Evolutionary conservation across 92 coral and sea anemone species (phyloP).

Genomic region (Pocillopora meandrina): DNA sequence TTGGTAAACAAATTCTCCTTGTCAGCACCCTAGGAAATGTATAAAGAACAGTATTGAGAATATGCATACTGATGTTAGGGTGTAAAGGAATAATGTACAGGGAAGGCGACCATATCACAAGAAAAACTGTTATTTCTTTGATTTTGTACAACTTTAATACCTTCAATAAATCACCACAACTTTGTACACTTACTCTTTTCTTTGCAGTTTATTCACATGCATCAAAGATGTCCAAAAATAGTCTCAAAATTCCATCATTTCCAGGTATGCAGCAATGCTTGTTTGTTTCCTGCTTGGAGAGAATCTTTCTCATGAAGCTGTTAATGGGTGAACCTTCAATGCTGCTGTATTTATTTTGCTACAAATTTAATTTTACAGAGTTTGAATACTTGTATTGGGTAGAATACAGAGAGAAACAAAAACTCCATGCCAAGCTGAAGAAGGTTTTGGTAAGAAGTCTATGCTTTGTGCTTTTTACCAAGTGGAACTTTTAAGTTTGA

Average conservation of each 20-base stretch:
- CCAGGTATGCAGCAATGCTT: conserved; percentile 60
- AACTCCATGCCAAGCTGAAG: conserved; percentile 72
- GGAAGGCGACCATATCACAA: too few relatives aligned
- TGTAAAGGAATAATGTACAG: too few relatives aligned
- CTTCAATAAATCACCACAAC: too few relatives aligned
- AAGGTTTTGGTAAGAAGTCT: conserved; percentile 63
- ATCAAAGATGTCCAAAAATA: conserved; percentile 83
- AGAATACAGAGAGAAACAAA: conserved; percentile 89
- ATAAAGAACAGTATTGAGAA: too few relatives aligned
- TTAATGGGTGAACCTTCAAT: too few relatives aligned
- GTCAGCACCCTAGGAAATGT: too few relatives aligned
- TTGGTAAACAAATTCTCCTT: too few relatives aligned
- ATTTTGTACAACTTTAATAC: not conserved
- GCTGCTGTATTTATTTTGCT: too few relatives aligned
- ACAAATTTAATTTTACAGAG: conserved; percentile 49
- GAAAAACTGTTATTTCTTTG: not conserved
- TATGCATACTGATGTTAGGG: too few relatives aligned
- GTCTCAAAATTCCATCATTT: conserved; percentile 77
- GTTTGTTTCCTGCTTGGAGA: not conserved
- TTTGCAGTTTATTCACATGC: conserved; percentile 90
- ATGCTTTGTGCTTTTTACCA: not conserved
- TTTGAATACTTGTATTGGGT: conserved; percentile 95
- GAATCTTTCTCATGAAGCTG: too few relatives aligned
- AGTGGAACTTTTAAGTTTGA: too few relatives aligned
- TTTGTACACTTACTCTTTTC: not conserved